These are phyloP conservation scores for Gasterosteus aculeatus DNA, from an alignment of 2,113 vertebrate genomes.

Conservation along the genomic window DNA sequence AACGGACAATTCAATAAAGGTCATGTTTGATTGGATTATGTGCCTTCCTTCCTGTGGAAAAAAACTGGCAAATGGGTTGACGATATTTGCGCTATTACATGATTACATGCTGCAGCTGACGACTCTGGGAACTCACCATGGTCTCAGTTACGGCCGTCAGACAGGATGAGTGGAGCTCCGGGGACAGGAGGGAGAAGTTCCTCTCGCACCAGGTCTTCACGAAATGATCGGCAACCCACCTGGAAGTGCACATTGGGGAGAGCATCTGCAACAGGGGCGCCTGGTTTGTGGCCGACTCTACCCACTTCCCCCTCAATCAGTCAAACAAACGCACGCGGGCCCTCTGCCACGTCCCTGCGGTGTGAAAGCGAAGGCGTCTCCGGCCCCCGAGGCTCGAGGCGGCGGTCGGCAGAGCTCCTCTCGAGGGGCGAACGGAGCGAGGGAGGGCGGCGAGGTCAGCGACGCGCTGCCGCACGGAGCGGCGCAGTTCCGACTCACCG, in stretches of 20 bases:
- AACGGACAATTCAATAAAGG: constrained; percentile 70
- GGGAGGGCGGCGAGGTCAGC: constrained; percentile 24
- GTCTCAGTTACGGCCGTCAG: constrained; percentile 84
- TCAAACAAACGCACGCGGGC: background rate
- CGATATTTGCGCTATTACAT: constrained; percentile 34
- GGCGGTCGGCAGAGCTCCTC: background rate
- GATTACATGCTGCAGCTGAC: background rate
- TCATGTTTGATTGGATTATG: constrained; percentile 62
- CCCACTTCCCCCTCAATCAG: background rate
- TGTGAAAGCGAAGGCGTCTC: background rate
- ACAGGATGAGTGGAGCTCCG: constrained; percentile 89
- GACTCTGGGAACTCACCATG: constrained; percentile 83
- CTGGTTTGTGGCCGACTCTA: background rate
- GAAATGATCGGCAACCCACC: constrained; percentile 91
- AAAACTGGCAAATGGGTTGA: constrained; percentile 27
- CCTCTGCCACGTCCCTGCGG: background rate
- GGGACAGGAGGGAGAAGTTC: constrained; percentile 88
- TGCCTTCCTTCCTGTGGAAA: constrained; percentile 69
- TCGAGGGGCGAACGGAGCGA: background rate
- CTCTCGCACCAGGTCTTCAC: constrained; percentile 92
- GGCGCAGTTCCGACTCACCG: background rate
- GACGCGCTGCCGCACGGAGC: constrained; percentile 36
- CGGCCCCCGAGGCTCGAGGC: background rate
- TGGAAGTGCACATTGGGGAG: constrained; percentile 62
- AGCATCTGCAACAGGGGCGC: background rate